Evolutionary conservation across 1,140 invertebrate species (phyloP).

Genomic region (Drosophila navojoa): DNA sequence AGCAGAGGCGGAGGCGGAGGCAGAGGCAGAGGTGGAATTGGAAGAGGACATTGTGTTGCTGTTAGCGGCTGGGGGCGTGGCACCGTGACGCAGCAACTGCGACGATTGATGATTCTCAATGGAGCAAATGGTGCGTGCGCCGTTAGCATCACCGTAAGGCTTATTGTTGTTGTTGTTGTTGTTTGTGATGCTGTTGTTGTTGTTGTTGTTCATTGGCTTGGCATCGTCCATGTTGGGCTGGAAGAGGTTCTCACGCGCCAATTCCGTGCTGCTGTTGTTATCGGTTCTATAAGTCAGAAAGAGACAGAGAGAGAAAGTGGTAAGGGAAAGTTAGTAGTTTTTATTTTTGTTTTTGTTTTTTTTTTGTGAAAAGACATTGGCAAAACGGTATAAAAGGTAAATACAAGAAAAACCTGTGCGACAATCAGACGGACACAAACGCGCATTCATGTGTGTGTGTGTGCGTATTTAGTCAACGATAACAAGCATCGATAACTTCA

Average conservation of each 20-base stretch:
- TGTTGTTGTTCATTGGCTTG: constrained; percentile 61
- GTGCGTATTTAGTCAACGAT: constrained; percentile 3
- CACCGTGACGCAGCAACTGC: constrained; percentile 18
- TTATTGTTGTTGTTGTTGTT: constrained; percentile 29
- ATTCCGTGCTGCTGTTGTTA: constrained; percentile 58
- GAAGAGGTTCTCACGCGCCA: constrained; percentile 82
- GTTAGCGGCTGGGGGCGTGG: constrained; percentile 1
- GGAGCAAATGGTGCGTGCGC: constrained; percentile 55
- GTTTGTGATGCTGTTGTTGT: constrained; percentile 35
- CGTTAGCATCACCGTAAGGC: not conserved
- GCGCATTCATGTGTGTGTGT: not conserved
- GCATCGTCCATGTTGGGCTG: constrained; percentile 78
- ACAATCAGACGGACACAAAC: constrained; percentile 18
- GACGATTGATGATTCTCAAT: constrained; percentile 63
- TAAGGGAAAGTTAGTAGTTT: constrained; percentile 69
- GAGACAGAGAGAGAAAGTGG: constrained; percentile 66
- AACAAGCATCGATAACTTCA: not conserved
- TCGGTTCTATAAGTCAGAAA: constrained; percentile 63
- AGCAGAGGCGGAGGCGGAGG: constrained; percentile 38
- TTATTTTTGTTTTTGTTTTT: not conserved
- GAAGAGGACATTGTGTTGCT: constrained; percentile 7
- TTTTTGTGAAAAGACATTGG: constrained; percentile 26
- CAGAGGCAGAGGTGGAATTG: constrained; percentile 34
- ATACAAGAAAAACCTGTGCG: constrained; percentile 48
- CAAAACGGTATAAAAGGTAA: constrained; percentile 35